phyloP scores from a whole-genome alignment of 2,113 vertebrate genomes.

The Crotalus viridis region DNA sequence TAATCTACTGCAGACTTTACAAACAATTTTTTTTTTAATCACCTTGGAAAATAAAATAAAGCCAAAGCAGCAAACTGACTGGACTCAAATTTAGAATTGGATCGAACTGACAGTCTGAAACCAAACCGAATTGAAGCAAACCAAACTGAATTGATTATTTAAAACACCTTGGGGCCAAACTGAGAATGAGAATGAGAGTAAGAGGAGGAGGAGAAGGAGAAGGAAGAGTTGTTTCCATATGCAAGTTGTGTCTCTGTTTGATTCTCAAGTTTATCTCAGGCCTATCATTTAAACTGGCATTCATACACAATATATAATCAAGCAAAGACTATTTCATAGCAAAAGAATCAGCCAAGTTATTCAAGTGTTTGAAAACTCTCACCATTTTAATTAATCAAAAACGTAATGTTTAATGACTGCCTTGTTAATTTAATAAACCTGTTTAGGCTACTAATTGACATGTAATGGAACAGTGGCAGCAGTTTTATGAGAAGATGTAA shows the following conservation, averaged over 20 bases:
- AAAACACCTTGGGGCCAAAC: neutral
- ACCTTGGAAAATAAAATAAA: neutral
- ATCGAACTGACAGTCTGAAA: neutral
- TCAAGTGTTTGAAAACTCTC: constrained; percentile 45
- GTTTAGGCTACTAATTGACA: constrained; percentile 70
- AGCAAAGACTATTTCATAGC: constrained; percentile 52
- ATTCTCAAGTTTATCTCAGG: neutral
- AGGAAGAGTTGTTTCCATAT: neutral
- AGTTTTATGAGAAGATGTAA: constrained; percentile 66
- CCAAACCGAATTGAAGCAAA: too few species aligned
- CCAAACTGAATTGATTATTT: neutral
- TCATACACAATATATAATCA: constrained; percentile 19
- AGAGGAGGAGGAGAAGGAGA: neutral
- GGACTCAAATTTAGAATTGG: neutral
- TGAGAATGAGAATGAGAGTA: neutral
- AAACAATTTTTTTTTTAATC: neutral
- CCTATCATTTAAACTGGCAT: neutral
- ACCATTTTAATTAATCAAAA: constrained; percentile 61
- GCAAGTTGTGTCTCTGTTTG: neutral
- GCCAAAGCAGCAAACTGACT: neutral
- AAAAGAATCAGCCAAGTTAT: constrained; percentile 56
- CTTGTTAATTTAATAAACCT: constrained; percentile 61
- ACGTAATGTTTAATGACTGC: constrained; percentile 57
- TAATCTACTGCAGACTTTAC: neutral
- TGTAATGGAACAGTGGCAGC: constrained; percentile 59